A percentile compares a stretch with the other conserved stretches of the same genome.
These are phyloP conservation scores for Heliocidaris tuberculata DNA, from an alignment of 35 echinoderm and acorn worm species.

Conservation along the genomic window DNA sequence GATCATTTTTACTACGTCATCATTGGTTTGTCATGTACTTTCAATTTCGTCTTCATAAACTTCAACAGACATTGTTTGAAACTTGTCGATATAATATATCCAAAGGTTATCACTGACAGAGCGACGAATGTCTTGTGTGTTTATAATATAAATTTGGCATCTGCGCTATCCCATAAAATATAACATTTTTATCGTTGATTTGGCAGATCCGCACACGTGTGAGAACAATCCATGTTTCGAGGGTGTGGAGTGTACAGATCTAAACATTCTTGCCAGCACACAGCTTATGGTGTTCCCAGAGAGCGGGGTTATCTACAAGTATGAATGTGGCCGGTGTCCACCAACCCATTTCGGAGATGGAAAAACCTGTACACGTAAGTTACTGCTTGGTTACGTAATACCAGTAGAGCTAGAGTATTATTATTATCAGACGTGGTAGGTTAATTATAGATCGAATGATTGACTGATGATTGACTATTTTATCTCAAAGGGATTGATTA, in stretches of 20 bases:
- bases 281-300: constrained; percentile 31
- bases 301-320: constrained; percentile 18
- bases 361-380: constrained; percentile 33
- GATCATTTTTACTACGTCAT: too few relatives aligned
- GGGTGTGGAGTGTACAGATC: constrained; percentile 21
- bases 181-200: not conserved
- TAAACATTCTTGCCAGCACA: constrained; percentile 14
- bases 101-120: too few relatives aligned
- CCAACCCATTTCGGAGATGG: constrained; percentile 10
- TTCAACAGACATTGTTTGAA: too few relatives aligned
- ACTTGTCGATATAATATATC: too few relatives aligned
- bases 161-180: not conserved
- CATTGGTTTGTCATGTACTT: too few relatives aligned
- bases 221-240: constrained; percentile 34
- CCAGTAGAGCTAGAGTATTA: not conserved
- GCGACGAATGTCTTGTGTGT: too few relatives aligned
- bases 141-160: not conserved
- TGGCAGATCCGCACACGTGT: constrained; percentile 34
- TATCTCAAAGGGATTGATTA: too few relatives aligned
- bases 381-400: not conserved
- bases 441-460: not conserved
- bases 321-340: constrained; percentile 31
- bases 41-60: too few relatives aligned
- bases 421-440: not conserved
- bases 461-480: too few relatives aligned